Evolutionary conservation across 2,888 invertebrate species (phyloP).

Genomic region (Cotesia congregata): DNA sequence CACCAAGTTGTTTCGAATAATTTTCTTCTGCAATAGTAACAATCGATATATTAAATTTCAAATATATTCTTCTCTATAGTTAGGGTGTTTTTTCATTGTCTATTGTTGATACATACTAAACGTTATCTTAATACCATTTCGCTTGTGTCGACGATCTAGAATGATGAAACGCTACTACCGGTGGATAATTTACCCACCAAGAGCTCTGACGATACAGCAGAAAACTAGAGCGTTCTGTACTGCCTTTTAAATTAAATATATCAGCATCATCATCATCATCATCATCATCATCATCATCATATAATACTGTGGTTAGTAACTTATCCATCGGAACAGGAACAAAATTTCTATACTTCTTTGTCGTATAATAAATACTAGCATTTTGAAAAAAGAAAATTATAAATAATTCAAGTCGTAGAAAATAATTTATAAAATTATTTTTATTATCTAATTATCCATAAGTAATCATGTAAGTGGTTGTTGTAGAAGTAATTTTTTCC

Average conservation of each 20-base stretch:
- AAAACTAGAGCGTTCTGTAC: not conserved
- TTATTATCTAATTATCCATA: constrained; percentile 1
- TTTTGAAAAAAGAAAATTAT: not conserved
- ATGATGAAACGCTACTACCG: not conserved
- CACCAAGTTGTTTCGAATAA: not conserved
- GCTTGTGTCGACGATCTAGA: not conserved
- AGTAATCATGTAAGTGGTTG: not conserved
- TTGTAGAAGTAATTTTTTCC: constrained; percentile 55
- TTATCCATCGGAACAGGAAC: no score
- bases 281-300: no score
- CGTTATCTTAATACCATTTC: not conserved
- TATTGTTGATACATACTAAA: not conserved
- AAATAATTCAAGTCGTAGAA: not conserved
- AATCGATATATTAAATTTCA: not conserved
- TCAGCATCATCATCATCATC: no score
- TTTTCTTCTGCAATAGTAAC: not conserved
- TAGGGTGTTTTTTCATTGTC: not conserved
- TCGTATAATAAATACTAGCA: not conserved
- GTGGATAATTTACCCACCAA: not conserved
- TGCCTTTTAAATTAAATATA: no score
- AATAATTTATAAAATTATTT: not conserved
- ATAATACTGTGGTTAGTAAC: no score
- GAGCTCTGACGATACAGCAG: not conserved
- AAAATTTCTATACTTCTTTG: not conserved
- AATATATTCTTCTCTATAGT: not conserved